Evolutionary conservation across 2,113 vertebrate genomes (phyloP).

Genomic region (Hipposideros armiger): DNA sequence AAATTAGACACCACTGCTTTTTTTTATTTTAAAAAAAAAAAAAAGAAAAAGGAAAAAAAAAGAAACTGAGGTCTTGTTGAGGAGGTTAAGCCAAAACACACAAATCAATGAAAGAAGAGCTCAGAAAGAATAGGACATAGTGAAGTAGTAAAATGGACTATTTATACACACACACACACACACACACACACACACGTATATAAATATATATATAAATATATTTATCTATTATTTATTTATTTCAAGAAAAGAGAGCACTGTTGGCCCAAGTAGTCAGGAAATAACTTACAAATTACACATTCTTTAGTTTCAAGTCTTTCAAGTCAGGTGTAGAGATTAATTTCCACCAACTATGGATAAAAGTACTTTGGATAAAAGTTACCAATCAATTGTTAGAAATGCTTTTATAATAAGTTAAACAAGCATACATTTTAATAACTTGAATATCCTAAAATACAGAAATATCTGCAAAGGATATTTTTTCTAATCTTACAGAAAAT

Average conservation of each 20-base stretch:
- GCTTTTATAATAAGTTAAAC: background rate
- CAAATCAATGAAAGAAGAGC: background rate
- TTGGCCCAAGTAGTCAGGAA: background rate
- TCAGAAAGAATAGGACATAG: background rate
- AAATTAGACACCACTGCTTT: no score
- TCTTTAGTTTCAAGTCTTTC: background rate
- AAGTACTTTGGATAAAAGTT: background rate
- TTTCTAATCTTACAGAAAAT: constrained; percentile 8
- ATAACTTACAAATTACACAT: background rate
- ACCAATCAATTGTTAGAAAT: background rate
- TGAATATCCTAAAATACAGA: background rate
- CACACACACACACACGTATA: no score
- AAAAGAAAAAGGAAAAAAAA: no score
- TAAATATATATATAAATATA: no score
- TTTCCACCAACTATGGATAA: background rate
- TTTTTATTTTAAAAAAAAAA: no score
- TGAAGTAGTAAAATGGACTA: background rate
- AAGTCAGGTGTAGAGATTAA: background rate
- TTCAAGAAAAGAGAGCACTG: background rate
- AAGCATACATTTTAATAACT: background rate
- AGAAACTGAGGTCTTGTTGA: background rate
- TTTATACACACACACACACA: no score
- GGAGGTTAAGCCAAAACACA: background rate
- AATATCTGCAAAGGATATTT: background rate
- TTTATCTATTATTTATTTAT: no score